Evolutionary conservation across 2,797 vertebrate species (phyloP), one percentile per base, ranked within the genome.

Genomic region (Silurus lanzhouensis): DNA sequence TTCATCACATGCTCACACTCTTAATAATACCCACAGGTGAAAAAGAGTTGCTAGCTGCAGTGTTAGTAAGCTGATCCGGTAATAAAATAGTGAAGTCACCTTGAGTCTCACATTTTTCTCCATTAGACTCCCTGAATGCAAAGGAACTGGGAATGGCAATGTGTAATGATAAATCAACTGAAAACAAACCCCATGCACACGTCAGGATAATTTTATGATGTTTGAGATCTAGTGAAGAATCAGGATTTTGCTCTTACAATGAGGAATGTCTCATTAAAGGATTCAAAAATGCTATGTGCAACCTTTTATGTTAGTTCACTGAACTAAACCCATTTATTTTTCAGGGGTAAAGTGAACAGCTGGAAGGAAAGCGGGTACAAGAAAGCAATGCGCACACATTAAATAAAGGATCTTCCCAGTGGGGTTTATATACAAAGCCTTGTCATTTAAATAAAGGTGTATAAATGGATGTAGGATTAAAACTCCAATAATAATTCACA

Each of bases 61-160:
- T 46, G 58, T 31, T 64, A 58, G 60, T 81, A 38, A 70, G 81
- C 81, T 86, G 85, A 89, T 46, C 13, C 71, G 66, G 67, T 83
- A 58, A 82, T 61, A 85, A 6, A 86, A 71, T 3, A 1, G 82
- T 66, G 25, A 70, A 46, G 52, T 46, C 38, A 48, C 44, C 75
- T 77, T 71, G 64, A 66, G 10, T 44, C n/a, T 13, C 58, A 64
- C 38, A 22, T 64, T 64, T 60, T 77, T 77, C 20, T 14, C 48
- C 31, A 1, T 38, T 58, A 19, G 57, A 10, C n/a, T 76, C 15
- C 17, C 0, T 8, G 31, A 57, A 19, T 4, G 7, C 5, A 10
- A 7, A 57, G 72, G 25, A 75, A 75, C 52, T 9, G 55, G 57
- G 15, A 6, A 76, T 12, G 25, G 25, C 55, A 57, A 31, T 76